phyloP scores from a whole-genome alignment of 2,113 vertebrate species.

The Mirza zaza region DNA sequence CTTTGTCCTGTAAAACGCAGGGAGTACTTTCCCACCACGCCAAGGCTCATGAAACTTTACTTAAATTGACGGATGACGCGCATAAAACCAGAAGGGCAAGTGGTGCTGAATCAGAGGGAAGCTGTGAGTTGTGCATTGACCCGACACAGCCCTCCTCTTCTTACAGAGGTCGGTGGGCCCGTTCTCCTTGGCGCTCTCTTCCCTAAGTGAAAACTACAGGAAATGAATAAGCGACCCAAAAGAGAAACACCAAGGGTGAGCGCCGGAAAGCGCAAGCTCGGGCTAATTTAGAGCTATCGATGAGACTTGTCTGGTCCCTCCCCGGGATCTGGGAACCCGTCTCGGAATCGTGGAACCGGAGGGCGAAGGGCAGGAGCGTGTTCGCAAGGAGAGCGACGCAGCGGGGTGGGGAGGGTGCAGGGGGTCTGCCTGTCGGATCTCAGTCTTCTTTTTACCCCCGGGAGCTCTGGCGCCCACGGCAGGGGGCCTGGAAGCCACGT shows the following conservation, averaged over 20 bases:
- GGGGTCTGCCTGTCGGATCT: not conserved
- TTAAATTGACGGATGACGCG: constrained; percentile 59
- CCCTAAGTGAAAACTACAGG: not conserved
- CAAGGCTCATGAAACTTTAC: constrained; percentile 32
- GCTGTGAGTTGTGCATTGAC: not conserved
- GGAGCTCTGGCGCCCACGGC: accelerated
- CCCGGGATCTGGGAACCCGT: not conserved
- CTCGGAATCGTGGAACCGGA: not conserved
- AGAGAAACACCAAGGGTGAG: accelerated
- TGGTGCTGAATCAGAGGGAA: constrained; percentile 43
- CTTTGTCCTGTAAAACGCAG: constrained; percentile 37
- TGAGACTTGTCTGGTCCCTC: not conserved
- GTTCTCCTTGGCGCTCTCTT: not conserved
- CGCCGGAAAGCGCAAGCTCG: accelerated
- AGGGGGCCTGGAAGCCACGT: not conserved
- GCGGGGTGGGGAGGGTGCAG: not conserved
- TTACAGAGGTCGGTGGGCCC: not conserved
- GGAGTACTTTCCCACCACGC: constrained; percentile 3
- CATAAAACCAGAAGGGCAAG: not conserved
- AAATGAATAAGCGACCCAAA: not conserved
- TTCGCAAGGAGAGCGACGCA: not conserved
- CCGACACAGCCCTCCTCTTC: not conserved
- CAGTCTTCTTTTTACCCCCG: not conserved
- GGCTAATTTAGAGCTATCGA: accelerated
- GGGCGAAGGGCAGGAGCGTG: not conserved